Evolutionary conservation across 2,113 vertebrate genomes (phyloP), one percentile per base, ranked within the genome.

Genomic region (Tupaia chinensis): DNA sequence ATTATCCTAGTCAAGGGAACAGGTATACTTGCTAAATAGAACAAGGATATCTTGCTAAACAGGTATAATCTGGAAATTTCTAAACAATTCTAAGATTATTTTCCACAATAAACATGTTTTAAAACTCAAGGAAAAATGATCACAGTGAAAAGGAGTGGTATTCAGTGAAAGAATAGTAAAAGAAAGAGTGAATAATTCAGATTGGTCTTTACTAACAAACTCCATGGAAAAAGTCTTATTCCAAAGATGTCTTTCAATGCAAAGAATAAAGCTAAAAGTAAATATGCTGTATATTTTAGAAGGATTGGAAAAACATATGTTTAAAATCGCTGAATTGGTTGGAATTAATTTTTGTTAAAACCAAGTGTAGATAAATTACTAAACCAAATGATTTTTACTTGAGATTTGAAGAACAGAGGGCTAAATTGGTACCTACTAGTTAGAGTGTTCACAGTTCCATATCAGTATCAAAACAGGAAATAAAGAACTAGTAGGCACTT

Each of bases 21-120:
- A 54, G n/a, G 27, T 20, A 20, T 5, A 17, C n/a, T 89, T 63
- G 10, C n/a, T 34, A 54, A 95, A 58, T 66, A 61, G 15, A 23
- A 27, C 17, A 78, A 53, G n/a, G 32, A 8, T 27, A 70, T 23
- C n/a, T 87, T 74, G 53, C 83, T 79, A 65, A 65, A 14, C 77
- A 93, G 29, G 53, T 91, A 34, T 83, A 89, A 73, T 86, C 96
- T 89, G 29, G 72, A 86, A 95, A 73, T 44, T 79, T 95, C 9
- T 7, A 81, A 73, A 78, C 90, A 77, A 89, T 92, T 81, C 7
- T 80, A 80, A 91, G 81, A 84, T 87, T 87, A 87, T 86, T 97
- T 93, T 87, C 25, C 34, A 44, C 9, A 74, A 66, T 53, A 81
- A 88, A 78, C 66, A 19, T 74, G 27, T 91, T 88, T 73, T 70